phyloP scores from a whole-genome alignment of 2,797 vertebrate genomes.

The Sebastes nivosus region DNA sequence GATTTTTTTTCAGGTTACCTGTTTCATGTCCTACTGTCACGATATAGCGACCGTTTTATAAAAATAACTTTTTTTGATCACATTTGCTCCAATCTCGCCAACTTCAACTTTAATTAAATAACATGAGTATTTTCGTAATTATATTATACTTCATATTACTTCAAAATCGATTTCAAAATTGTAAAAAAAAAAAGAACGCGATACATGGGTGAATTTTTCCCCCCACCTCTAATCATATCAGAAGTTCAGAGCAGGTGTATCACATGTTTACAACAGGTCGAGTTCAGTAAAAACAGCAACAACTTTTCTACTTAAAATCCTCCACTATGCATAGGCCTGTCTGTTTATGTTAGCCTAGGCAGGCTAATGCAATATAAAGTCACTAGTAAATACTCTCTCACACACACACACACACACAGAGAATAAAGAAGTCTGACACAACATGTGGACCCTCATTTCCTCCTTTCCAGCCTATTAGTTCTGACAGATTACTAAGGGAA shows the following conservation, averaged over 20 bases:
- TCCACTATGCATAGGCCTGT: background rate
- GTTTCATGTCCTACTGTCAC: no score
- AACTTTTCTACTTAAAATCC: background rate
- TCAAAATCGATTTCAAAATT: no score
- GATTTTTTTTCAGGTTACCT: no score
- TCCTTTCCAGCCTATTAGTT: background rate
- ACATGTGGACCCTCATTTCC: constrained; percentile 7
- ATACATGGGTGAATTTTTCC: background rate
- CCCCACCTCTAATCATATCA: background rate
- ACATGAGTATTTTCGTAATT: no score
- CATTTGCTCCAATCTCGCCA: no score
- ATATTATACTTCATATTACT: no score
- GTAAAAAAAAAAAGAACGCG: background rate
- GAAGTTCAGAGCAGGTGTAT: background rate
- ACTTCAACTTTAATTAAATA: no score
- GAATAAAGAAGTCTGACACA: background rate
- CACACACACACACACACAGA: background rate
- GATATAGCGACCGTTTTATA: no score
- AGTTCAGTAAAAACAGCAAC: background rate
- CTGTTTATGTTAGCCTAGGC: background rate
- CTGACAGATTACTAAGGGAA: constrained; percentile 7
- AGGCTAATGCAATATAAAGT: background rate
- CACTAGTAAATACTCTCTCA: background rate
- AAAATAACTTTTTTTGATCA: no score
- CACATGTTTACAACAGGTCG: background rate